Evolutionary conservation across 1,140 invertebrate species (phyloP).

Genomic region (Nephotettix cincticeps): DNA sequence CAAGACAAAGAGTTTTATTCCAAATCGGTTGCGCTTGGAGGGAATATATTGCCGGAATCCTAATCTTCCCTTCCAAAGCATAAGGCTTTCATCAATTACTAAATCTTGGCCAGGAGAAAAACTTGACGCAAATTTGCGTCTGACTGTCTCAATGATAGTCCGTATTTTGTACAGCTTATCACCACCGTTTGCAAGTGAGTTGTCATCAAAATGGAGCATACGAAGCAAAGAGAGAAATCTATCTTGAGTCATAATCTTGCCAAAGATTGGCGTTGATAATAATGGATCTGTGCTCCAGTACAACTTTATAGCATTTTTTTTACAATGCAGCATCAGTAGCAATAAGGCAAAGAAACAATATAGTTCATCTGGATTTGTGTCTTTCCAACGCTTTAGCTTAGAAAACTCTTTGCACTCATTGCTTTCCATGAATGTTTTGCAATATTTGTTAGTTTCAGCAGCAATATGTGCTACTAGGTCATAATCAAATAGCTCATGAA

Average conservation of each 20-base stretch:
- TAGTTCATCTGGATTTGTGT: slow-evolving; percentile 4
- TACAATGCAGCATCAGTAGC: slow-evolving; percentile 14
- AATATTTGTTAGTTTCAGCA: neutral
- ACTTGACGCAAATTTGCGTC: neutral
- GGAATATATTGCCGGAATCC: neutral
- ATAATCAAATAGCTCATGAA: neutral
- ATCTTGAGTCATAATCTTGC: slow-evolving; percentile 28
- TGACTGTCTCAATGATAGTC: slow-evolving; percentile 27
- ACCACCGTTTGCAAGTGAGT: neutral
- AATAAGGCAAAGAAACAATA: neutral
- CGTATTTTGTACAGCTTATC: slow-evolving; percentile 34
- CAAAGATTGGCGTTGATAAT: slow-evolving; percentile 34
- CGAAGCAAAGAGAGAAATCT: slow-evolving; percentile 28
- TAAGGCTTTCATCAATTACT: no score
- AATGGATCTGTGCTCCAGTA: slow-evolving; percentile 32
- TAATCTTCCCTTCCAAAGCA: neutral
- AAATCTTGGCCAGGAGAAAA: neutral
- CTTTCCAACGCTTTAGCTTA: neutral
- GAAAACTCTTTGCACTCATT: neutral
- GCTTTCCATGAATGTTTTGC: neutral
- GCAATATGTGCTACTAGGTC: slow-evolving; percentile 4
- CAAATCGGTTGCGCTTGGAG: neutral
- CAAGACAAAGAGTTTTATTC: no score
- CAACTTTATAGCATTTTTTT: no score
- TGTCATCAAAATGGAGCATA: slow-evolving; percentile 33